Base-by-base conservation (phyloP, 2,888 invertebrate genomes). In the Drosophila cognata region DNA sequence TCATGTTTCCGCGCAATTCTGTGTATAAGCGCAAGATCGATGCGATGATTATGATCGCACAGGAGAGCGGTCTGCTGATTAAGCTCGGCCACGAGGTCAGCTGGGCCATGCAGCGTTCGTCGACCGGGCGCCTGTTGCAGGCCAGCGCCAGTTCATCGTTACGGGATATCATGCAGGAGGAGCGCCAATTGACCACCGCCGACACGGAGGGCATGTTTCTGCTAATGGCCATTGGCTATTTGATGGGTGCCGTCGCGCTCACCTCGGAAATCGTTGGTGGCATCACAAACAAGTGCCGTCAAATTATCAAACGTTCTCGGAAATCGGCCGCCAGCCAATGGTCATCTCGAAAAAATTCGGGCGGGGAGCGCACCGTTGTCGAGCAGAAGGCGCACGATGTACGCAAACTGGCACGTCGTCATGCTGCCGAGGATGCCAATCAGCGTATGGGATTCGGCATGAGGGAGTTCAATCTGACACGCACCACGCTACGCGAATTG, bases 191-290 rank as follows among this genome's bases (percentile, higher is more conserved):
- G n/a, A 95, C 96, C 1, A 93, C 97, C 36, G 96, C 96, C 84
- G 97, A 97, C 75, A 96, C 96, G 0, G 96, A 96, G 93, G 97
- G 97, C 13, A 97, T 97, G 96, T 97, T 97, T 88, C 92, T 97
- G 4, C 94, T 97, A 1, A 93, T 97, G 78, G 96, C 94, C 7
- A 94, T 95, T 50, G 97, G 97, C 0, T 96, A 96, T 88, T 88
- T 96, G 0, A 89, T 96, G 33, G 96, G 95, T 6, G 94, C 94
- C 0, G 93, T 95, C 4, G 95, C 95, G 5, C 92, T 97, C 13
- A 81, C 95, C 18, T 95, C 96, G 0, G 97, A 97, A 93, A 95
- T 95, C 93, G 94, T 96, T 87, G 96, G 96, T 28, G 96, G 96
- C 3, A 95, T 95, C 71, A 94, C 95, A 0, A 95, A 94, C 83